phyloP scores from a whole-genome alignment of 2,797 vertebrate species.

The Tolypeutes matacus region DNA sequence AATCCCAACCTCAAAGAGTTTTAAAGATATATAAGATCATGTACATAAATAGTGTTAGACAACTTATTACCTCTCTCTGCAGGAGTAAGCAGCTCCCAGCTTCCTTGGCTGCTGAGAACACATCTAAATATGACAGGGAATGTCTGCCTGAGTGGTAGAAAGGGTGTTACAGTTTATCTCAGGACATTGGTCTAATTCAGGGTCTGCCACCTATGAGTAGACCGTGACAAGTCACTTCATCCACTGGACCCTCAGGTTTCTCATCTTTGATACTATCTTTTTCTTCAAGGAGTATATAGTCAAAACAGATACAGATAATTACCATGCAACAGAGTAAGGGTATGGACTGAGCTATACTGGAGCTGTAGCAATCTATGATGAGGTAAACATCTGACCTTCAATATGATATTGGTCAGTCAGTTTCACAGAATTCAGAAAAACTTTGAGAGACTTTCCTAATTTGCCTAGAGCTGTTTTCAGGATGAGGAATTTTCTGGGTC shows the following conservation, averaged over 20 bases:
- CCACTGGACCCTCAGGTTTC: neutral
- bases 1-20: neutral
- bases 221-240: slow-evolving; percentile 2
- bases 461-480: slow-evolving; percentile 45
- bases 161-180: neutral
- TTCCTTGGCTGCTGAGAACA: neutral
- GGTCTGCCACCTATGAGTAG: neutral
- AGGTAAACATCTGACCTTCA: neutral
- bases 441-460: slow-evolving; percentile 37
- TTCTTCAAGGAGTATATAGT: slow-evolving; percentile 8
- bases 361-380: neutral
- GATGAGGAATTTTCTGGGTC: slow-evolving; percentile 44
- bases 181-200: slow-evolving; percentile 35
- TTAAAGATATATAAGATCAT: slow-evolving; percentile 2
- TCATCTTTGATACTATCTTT: slow-evolving; percentile 44
- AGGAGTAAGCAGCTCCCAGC: neutral
- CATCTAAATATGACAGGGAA: slow-evolving; percentile 4
- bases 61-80: neutral
- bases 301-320: slow-evolving; percentile 14
- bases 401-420: neutral
- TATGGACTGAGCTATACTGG: neutral
- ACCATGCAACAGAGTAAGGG: neutral
- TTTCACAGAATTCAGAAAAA: slow-evolving; percentile 55
- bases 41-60: neutral
- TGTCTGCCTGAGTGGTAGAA: neutral